phyloP scores from a whole-genome alignment of 2,113 vertebrate genomes.

The Bucco capensis region DNA sequence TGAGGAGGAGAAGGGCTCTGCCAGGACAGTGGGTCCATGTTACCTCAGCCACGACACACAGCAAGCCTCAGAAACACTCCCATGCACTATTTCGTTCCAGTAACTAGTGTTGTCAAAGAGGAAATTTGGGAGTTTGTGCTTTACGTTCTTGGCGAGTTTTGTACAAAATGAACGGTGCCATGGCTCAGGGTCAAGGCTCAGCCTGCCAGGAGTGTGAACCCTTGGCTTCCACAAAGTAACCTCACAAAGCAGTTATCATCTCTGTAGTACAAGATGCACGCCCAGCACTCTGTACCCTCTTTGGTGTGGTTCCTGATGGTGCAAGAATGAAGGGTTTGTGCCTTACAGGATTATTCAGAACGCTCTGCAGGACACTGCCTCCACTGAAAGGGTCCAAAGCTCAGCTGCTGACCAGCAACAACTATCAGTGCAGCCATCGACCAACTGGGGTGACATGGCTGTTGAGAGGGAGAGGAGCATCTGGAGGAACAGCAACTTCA shows the following conservation, averaged over 20 bases:
- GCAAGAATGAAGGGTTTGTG: neutral
- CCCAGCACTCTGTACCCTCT: neutral
- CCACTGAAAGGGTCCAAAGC: neutral
- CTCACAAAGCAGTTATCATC: neutral
- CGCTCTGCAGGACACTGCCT: fast-evolving
- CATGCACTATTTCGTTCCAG: neutral
- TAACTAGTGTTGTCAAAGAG: neutral
- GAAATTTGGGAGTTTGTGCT: neutral
- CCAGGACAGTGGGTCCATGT: fast-evolving
- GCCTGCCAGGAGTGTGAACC: neutral
- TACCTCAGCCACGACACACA: neutral
- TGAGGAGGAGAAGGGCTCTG: neutral
- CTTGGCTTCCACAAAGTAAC: neutral
- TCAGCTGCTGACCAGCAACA: neutral
- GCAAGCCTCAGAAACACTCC: neutral
- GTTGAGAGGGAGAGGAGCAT: neutral
- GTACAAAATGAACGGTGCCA: neutral
- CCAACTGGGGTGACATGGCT: fast-evolving
- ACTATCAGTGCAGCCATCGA: fast-evolving
- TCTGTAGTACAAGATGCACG: neutral
- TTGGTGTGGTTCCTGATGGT: neutral
- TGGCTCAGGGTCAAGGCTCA: neutral
- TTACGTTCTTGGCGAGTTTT: neutral
- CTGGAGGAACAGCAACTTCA: neutral
- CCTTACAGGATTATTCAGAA: neutral